Percentiles rank a stretch among this genome's conserved stretches.
phyloP scores from a whole-genome alignment of 2,113 vertebrate species.

The Salvator merianae region DNA sequence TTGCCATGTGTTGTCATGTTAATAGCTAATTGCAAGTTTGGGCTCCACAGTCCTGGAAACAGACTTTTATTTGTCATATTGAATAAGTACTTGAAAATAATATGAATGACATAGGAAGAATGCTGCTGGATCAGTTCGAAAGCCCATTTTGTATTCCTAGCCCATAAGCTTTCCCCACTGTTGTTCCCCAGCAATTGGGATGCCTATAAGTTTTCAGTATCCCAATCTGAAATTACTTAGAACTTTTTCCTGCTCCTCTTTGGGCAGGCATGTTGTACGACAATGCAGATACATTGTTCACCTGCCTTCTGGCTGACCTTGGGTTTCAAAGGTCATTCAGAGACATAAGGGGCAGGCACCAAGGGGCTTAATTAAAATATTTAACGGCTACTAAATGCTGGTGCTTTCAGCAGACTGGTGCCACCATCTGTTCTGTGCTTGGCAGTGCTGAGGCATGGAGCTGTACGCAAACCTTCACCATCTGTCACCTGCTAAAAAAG shows the following conservation, averaged over 20 bases:
- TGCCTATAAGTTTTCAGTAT: background rate
- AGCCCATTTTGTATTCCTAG: background rate
- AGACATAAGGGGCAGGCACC: constrained; percentile 57
- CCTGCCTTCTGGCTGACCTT: background rate
- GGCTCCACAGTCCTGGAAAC: background rate
- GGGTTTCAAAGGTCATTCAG: background rate
- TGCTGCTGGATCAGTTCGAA: background rate
- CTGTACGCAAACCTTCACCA: constrained; percentile 68
- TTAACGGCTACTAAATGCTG: constrained; percentile 66
- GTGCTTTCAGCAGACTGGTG: constrained; percentile 56
- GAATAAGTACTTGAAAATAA: no score
- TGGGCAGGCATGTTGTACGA: background rate
- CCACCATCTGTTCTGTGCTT: constrained; percentile 54
- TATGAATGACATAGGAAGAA: background rate
- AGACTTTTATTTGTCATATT: no score
- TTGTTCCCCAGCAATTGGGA: background rate
- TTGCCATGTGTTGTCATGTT: background rate
- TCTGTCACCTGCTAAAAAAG: background rate
- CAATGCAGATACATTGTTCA: background rate
- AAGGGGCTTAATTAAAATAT: constrained; percentile 58
- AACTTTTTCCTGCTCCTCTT: background rate
- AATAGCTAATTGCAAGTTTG: background rate
- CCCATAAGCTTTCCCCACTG: background rate
- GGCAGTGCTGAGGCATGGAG: constrained; percentile 18
- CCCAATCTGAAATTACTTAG: background rate